These are phyloP conservation scores for Spheniscus mendiculus DNA, from an alignment of 2,113 vertebrate species.

Conservation along the genomic window DNA sequence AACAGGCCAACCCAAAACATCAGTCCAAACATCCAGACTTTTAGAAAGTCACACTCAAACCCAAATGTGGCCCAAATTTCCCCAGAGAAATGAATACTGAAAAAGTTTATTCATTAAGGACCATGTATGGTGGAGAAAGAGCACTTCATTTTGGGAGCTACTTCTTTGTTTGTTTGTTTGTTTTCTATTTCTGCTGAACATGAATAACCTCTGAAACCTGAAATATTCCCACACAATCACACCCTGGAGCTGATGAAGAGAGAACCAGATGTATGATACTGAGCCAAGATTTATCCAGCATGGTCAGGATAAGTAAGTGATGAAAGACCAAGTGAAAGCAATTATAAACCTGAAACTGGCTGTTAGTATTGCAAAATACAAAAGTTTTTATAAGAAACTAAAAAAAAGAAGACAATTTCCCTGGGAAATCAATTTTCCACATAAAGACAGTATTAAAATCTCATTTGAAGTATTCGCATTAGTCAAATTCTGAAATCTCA, in stretches of 20 bases:
- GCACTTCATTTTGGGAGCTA: neutral
- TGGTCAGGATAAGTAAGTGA: neutral
- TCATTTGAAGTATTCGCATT: neutral
- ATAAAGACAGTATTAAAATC: neutral
- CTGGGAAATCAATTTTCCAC: neutral
- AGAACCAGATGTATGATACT: constrained; percentile 47
- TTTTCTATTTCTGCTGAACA: constrained; percentile 42
- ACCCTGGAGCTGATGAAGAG: constrained; percentile 23
- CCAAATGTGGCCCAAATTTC: neutral
- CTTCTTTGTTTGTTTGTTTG: constrained; percentile 10
- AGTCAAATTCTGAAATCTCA: neutral
- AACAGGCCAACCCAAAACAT: neutral
- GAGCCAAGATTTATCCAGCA: constrained; percentile 1
- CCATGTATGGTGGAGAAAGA: neutral
- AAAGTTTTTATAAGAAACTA: neutral
- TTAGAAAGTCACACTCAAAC: neutral
- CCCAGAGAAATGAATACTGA: neutral
- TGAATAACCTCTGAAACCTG: neutral
- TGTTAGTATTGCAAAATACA: neutral
- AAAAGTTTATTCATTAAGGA: constrained; percentile 6
- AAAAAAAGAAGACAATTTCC: neutral
- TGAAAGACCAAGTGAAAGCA: neutral
- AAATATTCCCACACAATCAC: constrained; percentile 36
- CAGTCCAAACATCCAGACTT: neutral
- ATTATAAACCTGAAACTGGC: neutral